These are phyloP conservation scores for Apis mellifera DNA, from an alignment of 1,140 invertebrate species.

Conservation along the genomic window DNA sequence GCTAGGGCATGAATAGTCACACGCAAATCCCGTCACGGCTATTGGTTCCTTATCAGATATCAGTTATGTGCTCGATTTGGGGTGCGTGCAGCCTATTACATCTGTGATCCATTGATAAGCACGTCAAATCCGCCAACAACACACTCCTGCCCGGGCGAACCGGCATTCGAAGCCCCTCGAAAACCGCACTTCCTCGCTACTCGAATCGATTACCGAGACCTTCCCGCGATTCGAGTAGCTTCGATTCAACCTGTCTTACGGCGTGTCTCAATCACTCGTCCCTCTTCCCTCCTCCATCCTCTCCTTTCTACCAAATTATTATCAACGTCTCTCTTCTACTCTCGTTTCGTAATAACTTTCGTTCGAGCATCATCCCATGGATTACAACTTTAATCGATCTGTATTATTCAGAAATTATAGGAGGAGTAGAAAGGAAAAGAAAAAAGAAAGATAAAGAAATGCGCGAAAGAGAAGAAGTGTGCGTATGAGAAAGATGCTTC, in stretches of 20 bases:
- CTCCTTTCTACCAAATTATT: constrained; percentile 28
- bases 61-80: constrained; percentile 73
- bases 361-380: not conserved
- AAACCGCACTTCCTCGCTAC: constrained; percentile 60
- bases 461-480: no score
- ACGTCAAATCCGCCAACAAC: constrained; percentile 78
- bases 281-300: constrained; percentile 9
- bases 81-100: constrained; percentile 75
- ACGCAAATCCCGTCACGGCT: constrained; percentile 63
- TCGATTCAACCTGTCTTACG: constrained; percentile 62
- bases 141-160: constrained; percentile 63
- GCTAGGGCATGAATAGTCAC: constrained; percentile 36
- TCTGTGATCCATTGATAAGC: constrained; percentile 77
- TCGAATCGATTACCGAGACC: constrained; percentile 74
- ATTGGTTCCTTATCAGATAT: constrained; percentile 75
- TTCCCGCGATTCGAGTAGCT: constrained; percentile 68
- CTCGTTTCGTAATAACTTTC: not conserved
- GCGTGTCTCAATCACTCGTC: constrained; percentile 47
- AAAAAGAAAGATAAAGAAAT: not conserved
- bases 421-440: no score
- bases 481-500: not conserved
- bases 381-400: not conserved
- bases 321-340: constrained; percentile 6
- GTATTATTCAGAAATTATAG: not conserved
- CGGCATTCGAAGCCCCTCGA: constrained; percentile 60